A percentile compares a stretch with the other conserved stretches of the same genome.
phyloP scores from a whole-genome alignment of 1,140 invertebrate species.

The Cydia amplana region DNA sequence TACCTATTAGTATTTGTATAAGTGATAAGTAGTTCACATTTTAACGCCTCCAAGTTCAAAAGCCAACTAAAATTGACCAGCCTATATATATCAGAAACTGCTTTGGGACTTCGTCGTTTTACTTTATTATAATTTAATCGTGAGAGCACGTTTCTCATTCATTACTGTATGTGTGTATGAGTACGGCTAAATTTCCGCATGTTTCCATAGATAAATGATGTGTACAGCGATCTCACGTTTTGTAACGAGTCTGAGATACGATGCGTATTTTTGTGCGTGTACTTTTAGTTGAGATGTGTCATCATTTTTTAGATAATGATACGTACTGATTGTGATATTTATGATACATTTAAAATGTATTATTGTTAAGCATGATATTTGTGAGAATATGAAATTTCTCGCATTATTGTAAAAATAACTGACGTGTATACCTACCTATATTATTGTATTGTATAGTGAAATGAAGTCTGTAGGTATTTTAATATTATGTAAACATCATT shows the following conservation, averaged over 20 bases:
- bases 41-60: too few relatives aligned
- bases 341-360: not conserved
- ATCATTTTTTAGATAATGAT: not conserved
- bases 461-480: too few relatives aligned
- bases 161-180: not conserved
- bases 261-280: conserved; percentile 17
- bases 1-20: too few relatives aligned
- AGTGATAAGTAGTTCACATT: too few relatives aligned
- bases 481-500: too few relatives aligned
- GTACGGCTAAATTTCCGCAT: not conserved
- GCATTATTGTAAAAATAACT: too few relatives aligned
- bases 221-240: conserved; percentile 1
- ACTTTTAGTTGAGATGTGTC: not conserved
- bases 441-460: too few relatives aligned
- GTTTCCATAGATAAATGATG: conserved; percentile 1
- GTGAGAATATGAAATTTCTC: too few relatives aligned
- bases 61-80: too few relatives aligned
- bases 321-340: not conserved
- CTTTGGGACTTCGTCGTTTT: not conserved
- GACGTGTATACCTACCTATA: too few relatives aligned
- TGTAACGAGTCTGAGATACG: not conserved
- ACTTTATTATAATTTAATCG: conserved; percentile 4
- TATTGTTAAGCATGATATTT: too few relatives aligned
- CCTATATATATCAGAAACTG: too few relatives aligned
- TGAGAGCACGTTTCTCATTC: conserved; percentile 6